Evolutionary conservation across 1,140 invertebrate species (phyloP).

Genomic region (Dufourea novaeangliae): DNA sequence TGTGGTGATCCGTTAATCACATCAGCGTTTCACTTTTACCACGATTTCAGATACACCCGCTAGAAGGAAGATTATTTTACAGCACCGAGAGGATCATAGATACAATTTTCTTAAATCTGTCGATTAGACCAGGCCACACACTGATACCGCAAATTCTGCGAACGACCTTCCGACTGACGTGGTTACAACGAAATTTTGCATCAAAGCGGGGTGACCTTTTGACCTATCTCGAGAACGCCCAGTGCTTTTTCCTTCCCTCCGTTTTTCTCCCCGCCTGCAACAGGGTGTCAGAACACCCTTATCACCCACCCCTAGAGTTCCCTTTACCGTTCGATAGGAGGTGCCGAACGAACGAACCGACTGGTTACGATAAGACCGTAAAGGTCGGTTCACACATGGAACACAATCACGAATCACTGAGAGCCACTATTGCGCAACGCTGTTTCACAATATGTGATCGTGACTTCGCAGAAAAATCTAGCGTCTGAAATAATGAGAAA

Average conservation of each 20-base stretch:
- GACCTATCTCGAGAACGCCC: conserved; percentile 17
- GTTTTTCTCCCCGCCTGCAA: background rate
- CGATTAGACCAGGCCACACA: background rate
- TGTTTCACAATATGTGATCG: too few relatives aligned
- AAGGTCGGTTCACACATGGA: background rate
- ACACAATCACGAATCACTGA: background rate
- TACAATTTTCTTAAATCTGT: background rate
- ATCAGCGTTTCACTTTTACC: too few relatives aligned
- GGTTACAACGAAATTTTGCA: conserved; percentile 35
- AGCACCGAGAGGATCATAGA: too few relatives aligned
- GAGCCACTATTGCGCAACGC: background rate
- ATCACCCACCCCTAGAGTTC: conserved; percentile 33
- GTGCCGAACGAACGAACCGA: conserved; percentile 11
- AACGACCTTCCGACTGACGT: background rate
- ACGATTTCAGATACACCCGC: too few relatives aligned
- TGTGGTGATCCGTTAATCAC: too few relatives aligned
- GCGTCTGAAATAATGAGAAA: background rate
- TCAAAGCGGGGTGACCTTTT: conserved; percentile 42
- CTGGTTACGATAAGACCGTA: conserved; percentile 13
- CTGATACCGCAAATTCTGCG: too few relatives aligned
- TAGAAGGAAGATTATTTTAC: too few relatives aligned
- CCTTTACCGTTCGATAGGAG: conserved; percentile 5
- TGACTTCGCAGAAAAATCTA: background rate
- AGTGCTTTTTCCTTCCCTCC: conserved; percentile 11
- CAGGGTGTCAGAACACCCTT: conserved; percentile 19